These are phyloP conservation scores for Eciton burchellii DNA, from an alignment of 1,140 invertebrate species.

Conservation along the genomic window DNA sequence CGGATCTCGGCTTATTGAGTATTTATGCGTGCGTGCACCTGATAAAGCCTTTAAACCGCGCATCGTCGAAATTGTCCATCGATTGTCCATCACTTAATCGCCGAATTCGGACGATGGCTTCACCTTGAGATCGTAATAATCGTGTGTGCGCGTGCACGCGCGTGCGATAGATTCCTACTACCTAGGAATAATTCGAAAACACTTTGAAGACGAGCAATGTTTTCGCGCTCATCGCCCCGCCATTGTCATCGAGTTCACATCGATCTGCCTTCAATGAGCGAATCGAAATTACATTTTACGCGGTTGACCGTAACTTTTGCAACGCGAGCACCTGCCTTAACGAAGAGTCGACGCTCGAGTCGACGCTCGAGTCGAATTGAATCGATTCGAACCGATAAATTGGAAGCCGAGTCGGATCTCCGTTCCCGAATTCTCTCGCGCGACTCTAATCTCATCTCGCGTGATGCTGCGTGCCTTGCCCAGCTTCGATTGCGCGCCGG, in stretches of 20 bases:
- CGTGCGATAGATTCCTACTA: slow-evolving; percentile 63
- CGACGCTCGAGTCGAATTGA: no score
- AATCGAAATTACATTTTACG: background rate
- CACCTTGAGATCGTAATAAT: slow-evolving; percentile 57
- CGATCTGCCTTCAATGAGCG: background rate
- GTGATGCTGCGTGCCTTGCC: no score
- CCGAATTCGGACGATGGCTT: slow-evolving; percentile 61
- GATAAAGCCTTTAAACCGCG: background rate
- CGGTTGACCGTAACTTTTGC: background rate
- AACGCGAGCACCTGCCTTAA: no score
- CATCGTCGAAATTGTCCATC: slow-evolving; percentile 3
- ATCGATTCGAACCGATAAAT: no score
- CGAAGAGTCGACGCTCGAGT: no score
- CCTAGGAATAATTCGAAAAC: slow-evolving; percentile 33
- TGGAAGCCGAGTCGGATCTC: background rate
- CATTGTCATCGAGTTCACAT: slow-evolving; percentile 41
- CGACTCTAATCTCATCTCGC: no score
- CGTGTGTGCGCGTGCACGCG: background rate
- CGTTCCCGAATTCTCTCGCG: background rate
- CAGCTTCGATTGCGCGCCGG: no score
- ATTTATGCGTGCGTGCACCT: background rate
- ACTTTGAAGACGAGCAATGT: slow-evolving; percentile 36
- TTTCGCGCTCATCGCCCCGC: background rate
- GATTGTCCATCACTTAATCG: slow-evolving; percentile 54
- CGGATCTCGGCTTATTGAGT: no score